A percentile compares a stretch with the other conserved stretches of the same genome.
Evolutionary conservation across 2,888 invertebrate genomes (phyloP).

Genomic region (Sesamia inferens): DNA sequence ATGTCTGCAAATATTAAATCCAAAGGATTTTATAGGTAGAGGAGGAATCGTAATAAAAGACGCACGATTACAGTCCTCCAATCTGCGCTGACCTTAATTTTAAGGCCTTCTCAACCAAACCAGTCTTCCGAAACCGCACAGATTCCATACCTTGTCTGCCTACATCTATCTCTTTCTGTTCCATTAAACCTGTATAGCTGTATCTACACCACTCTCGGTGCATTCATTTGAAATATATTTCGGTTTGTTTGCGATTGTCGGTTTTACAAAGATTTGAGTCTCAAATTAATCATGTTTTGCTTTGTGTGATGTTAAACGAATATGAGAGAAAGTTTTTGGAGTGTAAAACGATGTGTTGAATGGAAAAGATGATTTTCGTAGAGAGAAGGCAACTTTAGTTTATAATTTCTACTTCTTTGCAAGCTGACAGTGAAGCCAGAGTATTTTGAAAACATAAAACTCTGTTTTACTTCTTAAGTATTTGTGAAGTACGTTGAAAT

Average conservation of each 20-base stretch:
- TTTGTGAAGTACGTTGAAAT: constrained; percentile 1
- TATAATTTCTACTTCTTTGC: constrained; percentile 39
- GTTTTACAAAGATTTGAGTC: constrained; percentile 51
- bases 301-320: constrained; percentile 52
- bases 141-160: constrained; percentile 61
- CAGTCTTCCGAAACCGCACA: constrained; percentile 71
- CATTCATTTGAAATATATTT: constrained; percentile 61
- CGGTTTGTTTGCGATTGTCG: constrained; percentile 57
- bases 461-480: constrained; percentile 16
- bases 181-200: constrained; percentile 18
- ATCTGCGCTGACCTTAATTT: constrained; percentile 60
- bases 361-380: constrained; percentile 47
- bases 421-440: constrained; percentile 44
- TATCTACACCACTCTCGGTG: constrained; percentile 47
- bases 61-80: constrained; percentile 44
- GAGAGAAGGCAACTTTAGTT: constrained; percentile 31
- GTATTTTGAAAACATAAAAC: constrained; percentile 38
- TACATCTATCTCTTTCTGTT: constrained; percentile 54
- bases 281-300: constrained; percentile 58
- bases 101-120: constrained; percentile 63
- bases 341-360: constrained; percentile 49
- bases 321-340: constrained; percentile 45
- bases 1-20: constrained; percentile 27
- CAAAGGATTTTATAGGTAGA: constrained; percentile 22
- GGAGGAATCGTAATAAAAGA: constrained; percentile 36